Evolutionary conservation across 2,888 invertebrate genomes (phyloP).

Genomic region (Drymonia ruficornis): DNA sequence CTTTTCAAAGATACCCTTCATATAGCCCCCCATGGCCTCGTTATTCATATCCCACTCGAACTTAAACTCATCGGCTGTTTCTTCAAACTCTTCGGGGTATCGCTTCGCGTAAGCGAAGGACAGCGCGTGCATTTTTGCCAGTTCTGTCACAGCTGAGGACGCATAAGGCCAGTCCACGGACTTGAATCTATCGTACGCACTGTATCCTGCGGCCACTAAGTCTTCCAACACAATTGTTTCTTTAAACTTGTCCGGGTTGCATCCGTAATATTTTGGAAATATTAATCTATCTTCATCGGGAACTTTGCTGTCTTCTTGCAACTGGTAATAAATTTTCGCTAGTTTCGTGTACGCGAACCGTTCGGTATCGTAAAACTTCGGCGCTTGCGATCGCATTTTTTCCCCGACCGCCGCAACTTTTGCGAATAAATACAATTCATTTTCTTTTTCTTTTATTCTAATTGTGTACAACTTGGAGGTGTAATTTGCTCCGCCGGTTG

Average conservation of each 20-base stretch:
- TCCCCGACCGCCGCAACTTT: conserved; percentile 57
- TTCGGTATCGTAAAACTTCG: conserved; percentile 52
- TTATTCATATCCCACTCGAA: conserved; percentile 16
- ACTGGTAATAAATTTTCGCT: conserved; percentile 37
- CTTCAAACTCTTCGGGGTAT: conserved; percentile 54
- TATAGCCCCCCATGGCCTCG: conserved; percentile 1
- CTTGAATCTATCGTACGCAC: conserved; percentile 50
- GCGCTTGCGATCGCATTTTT: conserved; percentile 38
- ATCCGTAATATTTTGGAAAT: conserved; percentile 56
- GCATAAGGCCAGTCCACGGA: conserved; percentile 64
- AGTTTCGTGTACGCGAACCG: conserved; percentile 52
- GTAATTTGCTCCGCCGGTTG: conserved; percentile 52
- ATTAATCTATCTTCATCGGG: conserved; percentile 44
- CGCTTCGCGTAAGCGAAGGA: conserved; percentile 51
- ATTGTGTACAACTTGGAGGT: conserved; percentile 42
- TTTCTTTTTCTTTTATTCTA: conserved; percentile 26
- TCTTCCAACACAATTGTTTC: conserved; percentile 66
- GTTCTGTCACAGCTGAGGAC: conserved; percentile 44
- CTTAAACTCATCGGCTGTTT: conserved; percentile 30
- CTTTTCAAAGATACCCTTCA: conserved; percentile 15
- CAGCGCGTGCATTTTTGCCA: conserved; percentile 71
- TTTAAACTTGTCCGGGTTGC: conserved; percentile 32
- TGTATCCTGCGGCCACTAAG: conserved; percentile 52
- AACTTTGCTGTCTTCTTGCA: conserved; percentile 48
- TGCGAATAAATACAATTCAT: conserved; percentile 49